Evolutionary conservation across 1,140 invertebrate species (phyloP).

Genomic region (Scaptomyza montana): DNA sequence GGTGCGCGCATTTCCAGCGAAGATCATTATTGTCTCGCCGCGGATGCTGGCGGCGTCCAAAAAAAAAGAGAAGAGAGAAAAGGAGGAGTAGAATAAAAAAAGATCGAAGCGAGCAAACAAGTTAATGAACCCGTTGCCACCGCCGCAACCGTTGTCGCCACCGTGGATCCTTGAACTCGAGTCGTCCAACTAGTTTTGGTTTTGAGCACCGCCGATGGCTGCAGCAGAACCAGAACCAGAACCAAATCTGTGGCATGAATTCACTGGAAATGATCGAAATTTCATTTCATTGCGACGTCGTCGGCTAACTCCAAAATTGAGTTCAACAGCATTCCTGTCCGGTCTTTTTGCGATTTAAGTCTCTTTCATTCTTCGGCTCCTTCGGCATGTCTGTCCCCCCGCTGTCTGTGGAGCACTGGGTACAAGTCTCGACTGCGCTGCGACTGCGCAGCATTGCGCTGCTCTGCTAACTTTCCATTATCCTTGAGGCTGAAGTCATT

Average conservation of each 20-base stretch:
- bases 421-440: constrained; percentile 14
- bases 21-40: constrained; percentile 80
- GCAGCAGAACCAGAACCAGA: constrained; percentile 32
- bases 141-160: constrained; percentile 44
- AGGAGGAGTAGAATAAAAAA: constrained; percentile 22
- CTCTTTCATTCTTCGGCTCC: constrained; percentile 9
- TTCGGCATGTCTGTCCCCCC: constrained; percentile 21
- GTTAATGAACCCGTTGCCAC: constrained; percentile 70
- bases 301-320: constrained; percentile 55
- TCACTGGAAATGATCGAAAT: constrained; percentile 79
- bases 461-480: constrained; percentile 53
- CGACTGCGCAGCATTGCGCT: not conserved
- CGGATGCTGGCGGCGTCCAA: constrained; percentile 57
- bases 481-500: constrained; percentile 73
- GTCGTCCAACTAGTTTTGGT: constrained; percentile 67
- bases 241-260: constrained; percentile 78
- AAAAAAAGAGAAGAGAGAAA: constrained; percentile 15
- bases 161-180: constrained; percentile 52
- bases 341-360: not conserved
- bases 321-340: constrained; percentile 79
- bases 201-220: constrained; percentile 24
- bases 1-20: constrained; percentile 68
- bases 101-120: constrained; percentile 57
- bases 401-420: not conserved
- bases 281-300: constrained; percentile 67